Conservation (phyloP, 2,888 invertebrate genomes). For the Scotopteryx bipunctaria region DNA sequence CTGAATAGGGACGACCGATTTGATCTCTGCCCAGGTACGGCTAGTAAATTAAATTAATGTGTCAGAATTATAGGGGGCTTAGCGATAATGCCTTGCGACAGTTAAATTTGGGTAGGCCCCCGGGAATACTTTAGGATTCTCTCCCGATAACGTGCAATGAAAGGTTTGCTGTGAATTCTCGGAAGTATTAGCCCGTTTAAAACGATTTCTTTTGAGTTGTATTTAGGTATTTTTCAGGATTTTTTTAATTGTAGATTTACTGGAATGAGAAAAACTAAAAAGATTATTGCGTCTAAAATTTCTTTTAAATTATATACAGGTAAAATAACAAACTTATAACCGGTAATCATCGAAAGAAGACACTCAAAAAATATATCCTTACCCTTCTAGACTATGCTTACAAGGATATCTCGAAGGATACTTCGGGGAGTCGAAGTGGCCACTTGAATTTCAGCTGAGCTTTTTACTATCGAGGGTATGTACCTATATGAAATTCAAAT, state of each 20-base stretch:
- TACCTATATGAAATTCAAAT: slow-evolving; percentile 26
- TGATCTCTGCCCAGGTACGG: slow-evolving; percentile 34
- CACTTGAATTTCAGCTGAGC: slow-evolving; percentile 21
- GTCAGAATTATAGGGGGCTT: slow-evolving; percentile 37
- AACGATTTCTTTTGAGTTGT: slow-evolving; percentile 8
- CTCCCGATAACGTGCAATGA: slow-evolving; percentile 18
- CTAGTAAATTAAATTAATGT: slow-evolving; percentile 36
- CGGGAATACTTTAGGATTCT: slow-evolving; percentile 20
- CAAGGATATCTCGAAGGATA: slow-evolving; percentile 9
- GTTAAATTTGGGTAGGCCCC: slow-evolving; percentile 24
- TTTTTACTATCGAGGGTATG: slow-evolving; percentile 15
- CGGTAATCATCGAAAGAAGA: neutral
- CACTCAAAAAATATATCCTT: neutral
- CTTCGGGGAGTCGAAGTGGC: slow-evolving; percentile 11
- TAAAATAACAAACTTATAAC: too few relatives aligned
- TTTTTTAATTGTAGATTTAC: too few relatives aligned
- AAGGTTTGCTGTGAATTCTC: slow-evolving; percentile 15
- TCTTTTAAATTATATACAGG: too few relatives aligned
- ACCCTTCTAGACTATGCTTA: slow-evolving; percentile 1
- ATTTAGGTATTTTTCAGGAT: neutral
- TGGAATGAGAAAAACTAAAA: too few relatives aligned
- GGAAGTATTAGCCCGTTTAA: slow-evolving; percentile 13
- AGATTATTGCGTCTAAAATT: too few relatives aligned
- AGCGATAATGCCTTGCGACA: slow-evolving; percentile 32
- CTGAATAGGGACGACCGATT: slow-evolving; percentile 33